Evolutionary conservation across 2,113 vertebrate species (phyloP), one percentile per base, ranked within the genome.

Genomic region (Loxodonta africana): DNA sequence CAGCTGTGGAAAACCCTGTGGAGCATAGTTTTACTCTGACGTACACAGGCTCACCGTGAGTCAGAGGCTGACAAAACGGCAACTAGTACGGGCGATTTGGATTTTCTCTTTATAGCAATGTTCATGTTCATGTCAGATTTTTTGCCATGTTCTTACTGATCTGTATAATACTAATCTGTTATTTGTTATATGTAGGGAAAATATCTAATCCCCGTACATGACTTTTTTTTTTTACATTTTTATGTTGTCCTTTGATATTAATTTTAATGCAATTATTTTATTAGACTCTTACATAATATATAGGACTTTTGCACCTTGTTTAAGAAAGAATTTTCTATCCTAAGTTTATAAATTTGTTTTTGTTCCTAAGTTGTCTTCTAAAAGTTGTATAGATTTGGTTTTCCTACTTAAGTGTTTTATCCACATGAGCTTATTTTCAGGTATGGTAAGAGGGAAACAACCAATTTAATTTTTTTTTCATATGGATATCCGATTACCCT

Each of bases 61-160:
- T 57, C 11, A 12, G 53, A 57, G 8, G 8, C 15, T 57, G 53
- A 57, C 60, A 62, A 20, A 62, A 62, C 1, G 60, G 60, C 60
- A 62, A 62, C 21, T 21, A 23, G 60, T 21, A 23, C 4, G 23
- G 60, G 21, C 21, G 4, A 62, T 62, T 62, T 4, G 60, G 14
- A 77, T 81, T 92, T 94, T 92, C 30, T 89, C 80, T 84, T 89
- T 11, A 83, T 11, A 83, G 8, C 33, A 67, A 30, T 53, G 33
- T 0, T 88, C 18, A 83, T 33, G 80, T 88, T 74, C 44, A 44
- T 84, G 73, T 65, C 23, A n/a, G 8, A 33, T 2, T 51, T 82
- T 65, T 57, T 84, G 63, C 5, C 41, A 14, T n/a, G 83, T 95
- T 78, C 17, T 10, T 74, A 65, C 53, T 93, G 44, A 73, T 44